Conservation (phyloP, 2,888 invertebrate species). For the Cephus runcator region DNA sequence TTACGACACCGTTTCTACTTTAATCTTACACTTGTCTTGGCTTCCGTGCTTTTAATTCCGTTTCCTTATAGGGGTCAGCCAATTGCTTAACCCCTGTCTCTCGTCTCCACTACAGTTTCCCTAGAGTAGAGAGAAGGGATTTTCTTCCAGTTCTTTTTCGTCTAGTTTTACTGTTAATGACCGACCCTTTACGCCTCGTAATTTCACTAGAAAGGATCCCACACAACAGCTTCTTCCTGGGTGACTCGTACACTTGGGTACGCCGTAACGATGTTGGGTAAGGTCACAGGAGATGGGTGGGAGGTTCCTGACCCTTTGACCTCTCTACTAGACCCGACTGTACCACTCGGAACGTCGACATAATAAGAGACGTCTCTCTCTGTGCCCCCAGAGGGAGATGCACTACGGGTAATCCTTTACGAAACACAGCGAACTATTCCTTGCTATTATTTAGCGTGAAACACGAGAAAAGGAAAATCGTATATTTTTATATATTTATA, state of each 20-base stretch:
- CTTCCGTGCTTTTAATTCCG: not conserved
- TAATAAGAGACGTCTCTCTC: not conserved
- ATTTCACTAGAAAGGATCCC: not conserved
- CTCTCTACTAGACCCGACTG: conserved; percentile 42
- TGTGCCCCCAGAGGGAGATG: not conserved
- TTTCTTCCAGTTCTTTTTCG: not conserved
- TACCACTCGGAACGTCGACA: conserved; percentile 17
- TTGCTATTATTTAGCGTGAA: not conserved
- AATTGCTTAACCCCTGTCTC: not conserved
- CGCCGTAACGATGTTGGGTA: not conserved
- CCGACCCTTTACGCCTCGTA: not conserved
- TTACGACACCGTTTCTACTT: not conserved
- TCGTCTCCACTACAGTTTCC: not conserved
- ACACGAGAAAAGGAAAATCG: not conserved
- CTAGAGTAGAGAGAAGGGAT: not conserved
- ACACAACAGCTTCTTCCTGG: not conserved
- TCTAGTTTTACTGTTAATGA: not conserved
- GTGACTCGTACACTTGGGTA: not conserved
- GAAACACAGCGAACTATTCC: not conserved
- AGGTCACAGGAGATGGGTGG: conserved; percentile 9
- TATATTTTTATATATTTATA: too few species aligned
- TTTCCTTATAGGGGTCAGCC: not conserved
- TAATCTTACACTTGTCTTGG: not conserved
- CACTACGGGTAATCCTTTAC: not conserved
- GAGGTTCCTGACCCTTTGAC: conserved; percentile 40